Percentiles rank a stretch among this genome's conserved stretches.
These are phyloP conservation scores for Torymus auratus DNA, from an alignment of 2,888 invertebrate genomes.

Conservation along the genomic window DNA sequence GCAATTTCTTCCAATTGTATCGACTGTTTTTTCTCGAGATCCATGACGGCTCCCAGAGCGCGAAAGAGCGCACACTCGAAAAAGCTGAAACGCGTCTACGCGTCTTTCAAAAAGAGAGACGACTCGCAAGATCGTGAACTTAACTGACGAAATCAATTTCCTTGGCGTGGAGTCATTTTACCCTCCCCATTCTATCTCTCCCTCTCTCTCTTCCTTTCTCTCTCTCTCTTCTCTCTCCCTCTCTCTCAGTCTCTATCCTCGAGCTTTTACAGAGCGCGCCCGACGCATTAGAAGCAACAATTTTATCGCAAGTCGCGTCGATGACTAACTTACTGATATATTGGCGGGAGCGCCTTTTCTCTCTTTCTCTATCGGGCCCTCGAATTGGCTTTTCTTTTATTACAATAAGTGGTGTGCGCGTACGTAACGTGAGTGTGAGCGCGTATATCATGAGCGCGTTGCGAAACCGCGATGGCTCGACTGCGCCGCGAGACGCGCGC, in stretches of 20 bases:
- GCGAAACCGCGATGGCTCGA: conserved; percentile 2
- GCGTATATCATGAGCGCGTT: conserved; percentile 12
- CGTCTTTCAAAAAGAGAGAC: conserved; percentile 17
- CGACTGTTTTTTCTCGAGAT: conserved; percentile 25
- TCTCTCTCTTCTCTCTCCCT: conserved; percentile 1
- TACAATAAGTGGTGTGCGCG: background rate
- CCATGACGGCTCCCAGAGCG: conserved; percentile 15
- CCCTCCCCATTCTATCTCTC: conserved; percentile 29
- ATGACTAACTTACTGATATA: conserved; percentile 17
- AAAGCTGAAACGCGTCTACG: background rate
- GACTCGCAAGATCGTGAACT: conserved; percentile 37
- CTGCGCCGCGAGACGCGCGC: no score
- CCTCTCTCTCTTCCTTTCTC: background rate
- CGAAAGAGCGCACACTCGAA: background rate
- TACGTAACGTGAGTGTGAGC: no score
- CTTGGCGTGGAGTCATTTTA: conserved; percentile 33
- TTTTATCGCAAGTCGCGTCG: conserved; percentile 19
- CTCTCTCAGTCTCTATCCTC: background rate
- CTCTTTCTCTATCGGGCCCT: background rate
- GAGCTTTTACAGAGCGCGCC: background rate
- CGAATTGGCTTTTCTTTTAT: background rate
- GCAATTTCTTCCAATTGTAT: conserved; percentile 20
- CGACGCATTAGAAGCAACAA: conserved; percentile 21
- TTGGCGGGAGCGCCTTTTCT: background rate
- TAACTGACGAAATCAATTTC: conserved; percentile 53